Evolutionary conservation across 2,888 invertebrate genomes (phyloP).

Genomic region (Cartodere bifasciata): DNA sequence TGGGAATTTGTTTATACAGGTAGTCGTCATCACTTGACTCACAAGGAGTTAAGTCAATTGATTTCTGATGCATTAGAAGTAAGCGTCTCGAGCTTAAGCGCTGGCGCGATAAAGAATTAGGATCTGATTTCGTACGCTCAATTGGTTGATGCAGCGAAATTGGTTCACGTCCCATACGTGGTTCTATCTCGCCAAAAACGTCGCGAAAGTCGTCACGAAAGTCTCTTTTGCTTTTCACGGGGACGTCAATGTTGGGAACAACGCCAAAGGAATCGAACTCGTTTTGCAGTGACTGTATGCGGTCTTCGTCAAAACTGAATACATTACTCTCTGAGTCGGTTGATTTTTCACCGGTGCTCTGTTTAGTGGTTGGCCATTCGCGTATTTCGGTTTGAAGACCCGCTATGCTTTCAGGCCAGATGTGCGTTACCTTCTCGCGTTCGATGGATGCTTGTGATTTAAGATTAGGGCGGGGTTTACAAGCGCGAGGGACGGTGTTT

Average conservation of each 20-base stretch:
- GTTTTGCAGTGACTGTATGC: slow-evolving; percentile 57
- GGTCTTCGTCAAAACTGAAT: slow-evolving; percentile 65
- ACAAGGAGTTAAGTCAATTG: slow-evolving; percentile 71
- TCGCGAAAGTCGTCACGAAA: slow-evolving; percentile 32
- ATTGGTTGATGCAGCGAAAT: slow-evolving; percentile 52
- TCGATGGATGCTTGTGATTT: slow-evolving; percentile 13
- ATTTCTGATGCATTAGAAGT: slow-evolving; percentile 74
- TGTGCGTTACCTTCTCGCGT: slow-evolving; percentile 31
- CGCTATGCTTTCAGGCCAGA: slow-evolving; percentile 44
- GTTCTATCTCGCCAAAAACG: slow-evolving; percentile 51
- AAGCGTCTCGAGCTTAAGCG: slow-evolving; percentile 62
- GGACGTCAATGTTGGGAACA: slow-evolving; percentile 28
- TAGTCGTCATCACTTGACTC: slow-evolving; percentile 78
- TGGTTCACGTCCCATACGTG: slow-evolving; percentile 39
- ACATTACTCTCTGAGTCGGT: slow-evolving; percentile 59
- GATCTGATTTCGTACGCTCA: slow-evolving; percentile 78
- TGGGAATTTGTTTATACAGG: slow-evolving; percentile 58
- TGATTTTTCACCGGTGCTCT: slow-evolving; percentile 38
- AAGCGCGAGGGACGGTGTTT: slow-evolving; percentile 35
- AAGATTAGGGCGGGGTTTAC: slow-evolving; percentile 20
- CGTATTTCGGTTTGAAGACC: slow-evolving; percentile 41
- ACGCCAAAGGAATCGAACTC: slow-evolving; percentile 29
- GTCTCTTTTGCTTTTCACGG: slow-evolving; percentile 16
- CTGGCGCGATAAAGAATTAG: slow-evolving; percentile 63
- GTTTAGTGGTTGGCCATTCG: slow-evolving; percentile 27